Evolutionary conservation across 1,140 invertebrate genomes (phyloP).

Genomic region (Meloidogyne floridensis): DNA sequence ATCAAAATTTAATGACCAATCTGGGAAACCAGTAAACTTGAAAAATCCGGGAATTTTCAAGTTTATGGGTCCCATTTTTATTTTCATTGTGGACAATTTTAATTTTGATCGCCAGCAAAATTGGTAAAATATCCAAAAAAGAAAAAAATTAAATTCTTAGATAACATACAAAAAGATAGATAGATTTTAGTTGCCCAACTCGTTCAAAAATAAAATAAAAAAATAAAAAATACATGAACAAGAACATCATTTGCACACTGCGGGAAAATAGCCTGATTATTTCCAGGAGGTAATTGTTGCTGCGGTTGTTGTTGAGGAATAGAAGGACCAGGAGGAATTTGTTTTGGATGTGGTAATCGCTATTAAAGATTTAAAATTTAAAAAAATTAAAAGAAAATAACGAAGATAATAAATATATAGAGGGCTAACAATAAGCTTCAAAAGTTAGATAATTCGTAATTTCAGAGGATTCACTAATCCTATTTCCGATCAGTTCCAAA

Average conservation of each 20-base stretch:
- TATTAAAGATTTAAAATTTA: background rate
- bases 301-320: background rate
- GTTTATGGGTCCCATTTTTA: too few relatives aligned
- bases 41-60: too few relatives aligned
- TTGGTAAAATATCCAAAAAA: background rate
- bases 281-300: background rate
- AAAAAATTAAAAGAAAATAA: background rate
- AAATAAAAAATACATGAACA: background rate
- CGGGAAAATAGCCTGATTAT: background rate
- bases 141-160: background rate
- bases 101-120: too few relatives aligned
- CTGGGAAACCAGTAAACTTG: too few relatives aligned
- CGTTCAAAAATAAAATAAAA: background rate
- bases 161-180: too few relatives aligned
- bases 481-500: too few relatives aligned
- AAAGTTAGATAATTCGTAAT: too few relatives aligned
- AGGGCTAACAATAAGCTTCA: too few relatives aligned
- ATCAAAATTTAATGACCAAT: too few relatives aligned
- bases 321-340: background rate
- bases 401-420: background rate
- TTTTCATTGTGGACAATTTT: too few relatives aligned
- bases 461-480: too few relatives aligned
- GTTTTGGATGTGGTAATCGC: background rate
- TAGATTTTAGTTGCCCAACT: too few relatives aligned
- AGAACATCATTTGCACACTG: conserved; percentile 25